Evolutionary conservation across 2,888 invertebrate genomes (phyloP), one percentile per base, ranked within the genome.

Genomic region (Crioceris asparagi): DNA sequence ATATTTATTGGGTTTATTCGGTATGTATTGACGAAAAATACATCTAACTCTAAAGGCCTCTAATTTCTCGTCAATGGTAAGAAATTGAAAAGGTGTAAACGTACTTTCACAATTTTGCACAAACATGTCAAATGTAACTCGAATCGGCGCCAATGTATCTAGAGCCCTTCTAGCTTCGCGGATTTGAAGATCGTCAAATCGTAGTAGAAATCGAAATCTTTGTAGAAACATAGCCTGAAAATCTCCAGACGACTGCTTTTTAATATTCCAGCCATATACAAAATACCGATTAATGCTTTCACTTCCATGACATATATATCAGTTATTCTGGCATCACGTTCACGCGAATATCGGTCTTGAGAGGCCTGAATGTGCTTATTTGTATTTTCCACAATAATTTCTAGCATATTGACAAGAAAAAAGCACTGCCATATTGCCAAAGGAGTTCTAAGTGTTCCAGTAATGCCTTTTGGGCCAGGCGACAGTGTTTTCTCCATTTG

Each of bases 41-140:
- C 46, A 45, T 35, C 32, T 39, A 21, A 42, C 43, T 15, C 43
- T 40, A 34, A 43, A 43, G 14, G 41, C n/a, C 43, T 39, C 39
- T 12, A 50, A 35, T 38, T 44, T 45, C 31, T 49, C 47, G 32
- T 48, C 42, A 30, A 40, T 39, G 17, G 31, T 41, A 10, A 47
- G 39, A 44, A 40, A 35, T 36, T 48, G 38, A 29, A 35, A 38
- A 27, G 40, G 43, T 23, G 40, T 40, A 38, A 48, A 47, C 29
- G 41, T 36, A 36, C 29, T 35, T 42, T 49, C 44, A 36, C 43
- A 50, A 14, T 49, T 44, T 23, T 41, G 38, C 16, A 47, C 45
- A 47, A 51, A 50, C 17, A 26, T 32, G 19, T 47, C 43, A 42
- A 49, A 45, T 23, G 47, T 29, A 29, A 38, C 29, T 34, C 46